Evolutionary conservation across 2,797 vertebrate species (phyloP).

Genomic region (Buceros bicornis): DNA sequence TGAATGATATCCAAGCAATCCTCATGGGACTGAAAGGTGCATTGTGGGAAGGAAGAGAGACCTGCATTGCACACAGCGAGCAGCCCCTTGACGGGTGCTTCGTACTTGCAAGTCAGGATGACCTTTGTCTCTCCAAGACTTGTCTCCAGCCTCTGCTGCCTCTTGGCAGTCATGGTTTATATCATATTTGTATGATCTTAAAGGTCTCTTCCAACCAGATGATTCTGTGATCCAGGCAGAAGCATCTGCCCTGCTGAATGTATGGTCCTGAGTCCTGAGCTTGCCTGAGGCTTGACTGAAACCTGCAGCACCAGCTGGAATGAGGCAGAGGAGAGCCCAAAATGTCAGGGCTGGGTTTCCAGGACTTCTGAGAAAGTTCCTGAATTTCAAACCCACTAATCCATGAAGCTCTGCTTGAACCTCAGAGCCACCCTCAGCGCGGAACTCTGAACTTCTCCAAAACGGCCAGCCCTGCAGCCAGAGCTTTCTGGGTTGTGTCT

Average conservation of each 20-base stretch:
- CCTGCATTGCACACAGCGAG: accelerated
- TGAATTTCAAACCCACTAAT: not conserved
- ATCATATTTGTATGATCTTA: not conserved
- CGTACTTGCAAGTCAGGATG: not conserved
- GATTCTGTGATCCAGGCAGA: no score
- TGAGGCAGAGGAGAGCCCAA: not conserved
- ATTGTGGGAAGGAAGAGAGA: not conserved
- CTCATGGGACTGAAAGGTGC: not conserved
- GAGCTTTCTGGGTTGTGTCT: not conserved
- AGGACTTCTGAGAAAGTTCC: not conserved
- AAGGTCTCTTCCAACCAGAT: no score
- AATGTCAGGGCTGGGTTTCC: not conserved
- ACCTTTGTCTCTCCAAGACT: not conserved
- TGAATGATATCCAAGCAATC: no score
- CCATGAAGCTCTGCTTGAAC: not conserved
- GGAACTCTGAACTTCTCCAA: not conserved
- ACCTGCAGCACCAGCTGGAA: not conserved
- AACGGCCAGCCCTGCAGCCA: not conserved
- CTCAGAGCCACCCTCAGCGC: not conserved
- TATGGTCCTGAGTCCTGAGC: not conserved
- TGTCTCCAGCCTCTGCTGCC: not conserved
- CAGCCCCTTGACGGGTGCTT: accelerated
- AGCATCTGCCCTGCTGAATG: not conserved
- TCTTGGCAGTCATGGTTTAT: not conserved
- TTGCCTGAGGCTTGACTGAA: not conserved